Base-by-base conservation (phyloP, 1,140 invertebrate species). In the Eueides isabella region DNA sequence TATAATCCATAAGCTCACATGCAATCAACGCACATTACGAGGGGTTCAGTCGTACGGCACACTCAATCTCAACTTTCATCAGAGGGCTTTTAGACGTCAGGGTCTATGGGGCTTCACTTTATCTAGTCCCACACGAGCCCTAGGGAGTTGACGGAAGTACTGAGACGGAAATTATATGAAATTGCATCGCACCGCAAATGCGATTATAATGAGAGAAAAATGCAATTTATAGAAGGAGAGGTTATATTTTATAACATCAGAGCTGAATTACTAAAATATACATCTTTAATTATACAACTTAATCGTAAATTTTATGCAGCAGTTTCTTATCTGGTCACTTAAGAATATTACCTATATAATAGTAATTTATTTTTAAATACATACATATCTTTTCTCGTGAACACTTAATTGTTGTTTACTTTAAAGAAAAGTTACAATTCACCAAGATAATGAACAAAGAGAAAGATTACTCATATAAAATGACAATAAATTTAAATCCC, bases 1-100 rank as follows among this genome's bases (percentile, higher is more conserved):
- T 44, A 19, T 44, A 44, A 44, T 44, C 41, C 41, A n/a, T 19
- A 19, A 19, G 41, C n/a, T 7, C 41, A 19, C 19, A n/a, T 23
- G 26, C 48, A 55, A 12, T 23, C 44, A 55, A 11, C 19, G 2
- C 12, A 14, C 19, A 28, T 41, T 29, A 30, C 41, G 19, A 6
- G 23, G 26, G 38, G 19, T 7, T 30, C 19, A 67, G 38, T 67
- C 11, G 16, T 48, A 67, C 38, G 14, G 28, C 9, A 55, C 48
- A 55, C 48, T 55, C 48, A 26, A 55, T 55, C 48, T 55, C 48
- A 55, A 55, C 48, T 23, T 55, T 66, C 69, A 75, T 81, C 73
- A 77, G 71, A 79, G 72, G 66, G 76, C 76, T 81, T 79, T 82
- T 76, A 80, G 71, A 77, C 78, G 76, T 78, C 74, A 72, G 71